A percentile compares a stretch with the other conserved stretches of the same genome.
These are phyloP conservation scores for Cheilosia vulpina DNA, from an alignment of 2,888 invertebrate species.

Conservation along the genomic window DNA sequence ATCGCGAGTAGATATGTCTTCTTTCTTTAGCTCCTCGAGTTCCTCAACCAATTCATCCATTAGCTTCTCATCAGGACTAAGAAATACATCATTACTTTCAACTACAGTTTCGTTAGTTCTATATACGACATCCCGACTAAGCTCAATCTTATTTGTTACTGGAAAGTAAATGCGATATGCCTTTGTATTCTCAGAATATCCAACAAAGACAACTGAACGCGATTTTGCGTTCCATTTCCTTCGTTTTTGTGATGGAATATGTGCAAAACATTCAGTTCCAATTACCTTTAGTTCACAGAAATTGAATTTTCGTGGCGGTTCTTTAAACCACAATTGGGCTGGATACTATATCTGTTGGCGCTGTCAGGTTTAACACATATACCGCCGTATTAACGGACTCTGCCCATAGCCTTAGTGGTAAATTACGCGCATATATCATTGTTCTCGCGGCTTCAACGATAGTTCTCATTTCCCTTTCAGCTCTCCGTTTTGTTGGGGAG, in stretches of 20 bases:
- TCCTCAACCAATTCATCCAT: too few relatives aligned
- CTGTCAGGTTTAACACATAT: background rate
- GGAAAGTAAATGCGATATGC: background rate
- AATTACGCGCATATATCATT: slow-evolving; percentile 47
- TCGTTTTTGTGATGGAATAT: background rate
- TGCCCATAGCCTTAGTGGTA: background rate
- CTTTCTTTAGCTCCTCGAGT: too few relatives aligned
- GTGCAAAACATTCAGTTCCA: background rate
- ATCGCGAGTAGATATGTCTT: too few relatives aligned
- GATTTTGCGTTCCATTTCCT: slow-evolving; percentile 8
- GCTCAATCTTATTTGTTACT: background rate
- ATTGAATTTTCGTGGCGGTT: background rate
- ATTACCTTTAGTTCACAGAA: background rate
- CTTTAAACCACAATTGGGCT: background rate
- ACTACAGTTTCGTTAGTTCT: background rate
- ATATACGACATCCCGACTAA: background rate
- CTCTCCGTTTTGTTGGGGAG: too few relatives aligned
- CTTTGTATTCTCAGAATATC: background rate
- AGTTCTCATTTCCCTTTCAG: too few relatives aligned
- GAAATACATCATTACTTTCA: too few relatives aligned
- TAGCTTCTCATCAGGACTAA: too few relatives aligned
- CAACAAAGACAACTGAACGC: background rate
- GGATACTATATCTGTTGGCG: background rate
- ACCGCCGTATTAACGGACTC: background rate
- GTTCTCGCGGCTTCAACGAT: slow-evolving; percentile 79